Percentiles rank a stretch among this genome's conserved stretches.
Evolutionary conservation across 30 jellyfish, hydroid and myxozoan species (phyloP).

Genomic region (Aurelia sp.): DNA sequence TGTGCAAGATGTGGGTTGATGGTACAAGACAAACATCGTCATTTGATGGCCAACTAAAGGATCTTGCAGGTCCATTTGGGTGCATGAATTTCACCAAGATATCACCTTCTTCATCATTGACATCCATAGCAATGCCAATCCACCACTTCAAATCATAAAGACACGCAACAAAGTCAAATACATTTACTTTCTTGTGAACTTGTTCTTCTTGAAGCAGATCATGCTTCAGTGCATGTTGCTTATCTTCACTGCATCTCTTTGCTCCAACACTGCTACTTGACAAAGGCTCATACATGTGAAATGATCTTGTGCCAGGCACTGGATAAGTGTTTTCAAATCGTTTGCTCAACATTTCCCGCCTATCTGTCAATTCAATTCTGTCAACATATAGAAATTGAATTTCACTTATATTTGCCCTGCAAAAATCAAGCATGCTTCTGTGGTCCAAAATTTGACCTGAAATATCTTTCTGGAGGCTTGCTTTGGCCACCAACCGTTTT

Average conservation of each 20-base stretch:
- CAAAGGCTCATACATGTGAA: no score
- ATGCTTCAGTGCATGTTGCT: no score
- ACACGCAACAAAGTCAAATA: no score
- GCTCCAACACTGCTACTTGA: no score
- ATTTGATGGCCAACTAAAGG: slow-evolving; percentile 11
- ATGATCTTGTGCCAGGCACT: no score
- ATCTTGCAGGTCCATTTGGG: slow-evolving; percentile 34
- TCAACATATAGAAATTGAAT: neutral
- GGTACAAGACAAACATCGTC: slow-evolving; percentile 16
- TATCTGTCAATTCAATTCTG: neutral
- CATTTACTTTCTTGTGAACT: neutral
- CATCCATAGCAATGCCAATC: slow-evolving; percentile 1
- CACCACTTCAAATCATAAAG: neutral
- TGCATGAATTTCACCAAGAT: slow-evolving; percentile 19
- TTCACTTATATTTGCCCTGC: neutral
- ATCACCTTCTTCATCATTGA: slow-evolving; percentile 20
- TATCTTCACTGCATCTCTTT: no score
- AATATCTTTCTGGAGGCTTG: slow-evolving; percentile 3
- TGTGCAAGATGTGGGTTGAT: neutral
- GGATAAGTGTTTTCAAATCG: no score
- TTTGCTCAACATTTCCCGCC: no score
- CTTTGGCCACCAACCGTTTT: slow-evolving; percentile 13
- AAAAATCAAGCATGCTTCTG: neutral
- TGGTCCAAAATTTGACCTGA: slow-evolving; percentile 6
- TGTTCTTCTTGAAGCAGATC: neutral